phyloP scores from a whole-genome alignment of 1,140 invertebrate genomes.

The Euura lappo region DNA sequence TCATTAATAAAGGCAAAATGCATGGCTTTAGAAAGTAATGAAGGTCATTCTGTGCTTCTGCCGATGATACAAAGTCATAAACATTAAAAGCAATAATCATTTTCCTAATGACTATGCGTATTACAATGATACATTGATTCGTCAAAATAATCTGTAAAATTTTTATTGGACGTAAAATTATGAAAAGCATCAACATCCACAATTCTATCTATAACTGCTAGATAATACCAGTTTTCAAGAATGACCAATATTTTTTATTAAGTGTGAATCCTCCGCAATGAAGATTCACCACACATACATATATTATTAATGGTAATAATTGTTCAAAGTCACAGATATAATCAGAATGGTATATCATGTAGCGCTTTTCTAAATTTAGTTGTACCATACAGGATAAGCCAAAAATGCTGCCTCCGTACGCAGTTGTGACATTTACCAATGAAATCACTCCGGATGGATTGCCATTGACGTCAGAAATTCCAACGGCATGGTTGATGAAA shows the following conservation, averaged over 20 bases:
- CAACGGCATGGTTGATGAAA: neutral
- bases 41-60: neutral
- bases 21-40: neutral
- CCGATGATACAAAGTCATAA: neutral
- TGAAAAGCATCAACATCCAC: neutral
- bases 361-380: neutral
- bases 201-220: neutral
- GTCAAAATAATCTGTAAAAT: neutral
- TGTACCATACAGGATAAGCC: neutral
- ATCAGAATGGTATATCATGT: neutral
- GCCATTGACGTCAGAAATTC: neutral
- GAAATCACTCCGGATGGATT: neutral
- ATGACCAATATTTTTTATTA: neutral
- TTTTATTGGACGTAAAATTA: neutral
- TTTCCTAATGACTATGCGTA: neutral
- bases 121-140: neutral
- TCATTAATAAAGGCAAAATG: neutral
- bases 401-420: neutral
- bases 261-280: neutral
- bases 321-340: neutral
- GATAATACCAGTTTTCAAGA: neutral
- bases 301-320: neutral
- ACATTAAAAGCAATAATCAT: neutral
- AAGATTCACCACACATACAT: neutral
- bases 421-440: neutral